Evolutionary conservation across 2,113 vertebrate genomes (phyloP).

Genomic region (Cephalopholis sonnerati): DNA sequence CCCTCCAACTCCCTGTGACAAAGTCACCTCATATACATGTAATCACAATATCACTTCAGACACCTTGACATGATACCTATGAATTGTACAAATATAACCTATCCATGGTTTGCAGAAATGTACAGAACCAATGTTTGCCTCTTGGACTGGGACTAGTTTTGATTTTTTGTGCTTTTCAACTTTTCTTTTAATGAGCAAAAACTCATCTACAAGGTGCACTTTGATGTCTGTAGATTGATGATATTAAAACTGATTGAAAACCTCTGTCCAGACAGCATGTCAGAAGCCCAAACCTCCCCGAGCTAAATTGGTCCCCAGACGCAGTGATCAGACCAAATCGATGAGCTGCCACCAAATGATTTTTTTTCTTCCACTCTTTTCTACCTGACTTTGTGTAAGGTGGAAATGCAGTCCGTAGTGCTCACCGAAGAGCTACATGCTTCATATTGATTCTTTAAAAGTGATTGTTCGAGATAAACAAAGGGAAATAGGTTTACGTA

Average conservation of each 20-base stretch:
- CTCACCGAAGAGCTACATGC: neutral
- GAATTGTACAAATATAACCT: too few species aligned
- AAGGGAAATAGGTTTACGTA: conserved; percentile 26
- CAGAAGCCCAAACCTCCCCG: neutral
- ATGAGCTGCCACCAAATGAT: conserved; percentile 40
- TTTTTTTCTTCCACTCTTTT: conserved; percentile 39
- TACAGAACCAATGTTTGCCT: too few species aligned
- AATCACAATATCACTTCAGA: too few species aligned
- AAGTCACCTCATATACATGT: too few species aligned
- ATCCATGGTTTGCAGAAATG: too few species aligned
- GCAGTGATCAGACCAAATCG: conserved; percentile 46
- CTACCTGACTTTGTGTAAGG: neutral
- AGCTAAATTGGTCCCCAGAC: conserved; percentile 53
- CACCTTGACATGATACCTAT: too few species aligned
- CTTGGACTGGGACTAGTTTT: neutral
- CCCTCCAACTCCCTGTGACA: too few species aligned
- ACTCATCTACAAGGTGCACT: conserved; percentile 5
- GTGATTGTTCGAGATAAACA: conserved; percentile 36
- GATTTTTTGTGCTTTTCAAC: conserved; percentile 21
- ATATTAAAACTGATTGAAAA: neutral
- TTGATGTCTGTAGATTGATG: conserved; percentile 13
- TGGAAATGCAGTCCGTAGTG: conserved; percentile 2
- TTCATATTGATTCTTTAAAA: conserved; percentile 44
- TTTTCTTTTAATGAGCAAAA: conserved; percentile 26
- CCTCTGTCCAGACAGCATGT: neutral